Percentiles rank a stretch among this genome's conserved stretches.
phyloP scores from a whole-genome alignment of 1,140 invertebrate species.

The Apolygus lucorum region DNA sequence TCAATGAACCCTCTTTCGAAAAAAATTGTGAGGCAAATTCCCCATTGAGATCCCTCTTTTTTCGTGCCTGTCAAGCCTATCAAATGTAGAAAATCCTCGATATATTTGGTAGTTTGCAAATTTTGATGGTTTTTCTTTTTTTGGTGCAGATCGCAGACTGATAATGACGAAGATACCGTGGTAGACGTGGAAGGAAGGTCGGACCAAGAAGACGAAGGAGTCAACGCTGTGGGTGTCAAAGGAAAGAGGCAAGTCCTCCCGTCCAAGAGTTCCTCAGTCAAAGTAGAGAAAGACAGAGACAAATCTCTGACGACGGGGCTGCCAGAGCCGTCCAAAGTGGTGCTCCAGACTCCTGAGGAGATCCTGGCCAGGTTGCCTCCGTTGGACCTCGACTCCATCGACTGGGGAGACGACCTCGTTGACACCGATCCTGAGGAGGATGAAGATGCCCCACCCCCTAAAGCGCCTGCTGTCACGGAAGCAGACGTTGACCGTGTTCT shows the following conservation, averaged over 20 bases:
- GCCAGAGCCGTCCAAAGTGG: background rate
- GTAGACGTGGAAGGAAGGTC: constrained; percentile 16
- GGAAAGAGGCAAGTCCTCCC: constrained; percentile 2
- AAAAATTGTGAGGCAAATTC: too few species aligned
- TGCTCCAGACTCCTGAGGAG: constrained; percentile 39
- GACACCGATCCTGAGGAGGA: constrained; percentile 48
- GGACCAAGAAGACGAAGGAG: constrained; percentile 27
- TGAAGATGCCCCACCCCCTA: constrained; percentile 38
- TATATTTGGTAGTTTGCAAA: too few species aligned
- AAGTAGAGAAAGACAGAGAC: constrained; percentile 9
- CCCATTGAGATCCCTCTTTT: too few species aligned
- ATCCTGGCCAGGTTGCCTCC: constrained; percentile 54
- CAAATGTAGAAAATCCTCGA: too few species aligned
- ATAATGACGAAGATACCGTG: constrained; percentile 30
- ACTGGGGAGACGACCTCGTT: constrained; percentile 45
- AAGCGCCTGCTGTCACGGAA: constrained; percentile 34
- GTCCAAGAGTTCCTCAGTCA: background rate
- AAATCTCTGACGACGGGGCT: background rate
- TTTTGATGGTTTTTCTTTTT: too few species aligned
- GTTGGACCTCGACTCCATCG: constrained; percentile 48
- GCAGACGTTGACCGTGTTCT: constrained; percentile 42
- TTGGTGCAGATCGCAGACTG: background rate
- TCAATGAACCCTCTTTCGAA: too few species aligned
- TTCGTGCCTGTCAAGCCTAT: too few species aligned
- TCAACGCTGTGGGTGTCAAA: background rate